Evolutionary conservation across 1,140 invertebrate genomes (phyloP).

Genomic region (Metopolophium dirhodum): DNA sequence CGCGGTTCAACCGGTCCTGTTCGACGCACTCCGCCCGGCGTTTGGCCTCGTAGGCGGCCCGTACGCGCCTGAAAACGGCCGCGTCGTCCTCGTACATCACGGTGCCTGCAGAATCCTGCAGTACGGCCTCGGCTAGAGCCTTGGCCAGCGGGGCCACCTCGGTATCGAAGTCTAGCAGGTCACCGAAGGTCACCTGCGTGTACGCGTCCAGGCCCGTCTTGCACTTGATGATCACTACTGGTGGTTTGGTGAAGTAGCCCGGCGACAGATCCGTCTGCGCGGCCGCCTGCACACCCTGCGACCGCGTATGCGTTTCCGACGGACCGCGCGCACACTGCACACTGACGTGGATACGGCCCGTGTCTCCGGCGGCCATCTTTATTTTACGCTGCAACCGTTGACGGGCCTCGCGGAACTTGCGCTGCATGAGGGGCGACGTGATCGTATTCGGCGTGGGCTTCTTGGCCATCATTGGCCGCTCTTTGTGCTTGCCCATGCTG

Average conservation of each 20-base stretch:
- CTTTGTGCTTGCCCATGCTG: too few relatives aligned
- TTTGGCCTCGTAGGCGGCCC: neutral
- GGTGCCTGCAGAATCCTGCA: neutral
- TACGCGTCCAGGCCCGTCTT: conserved; percentile 2
- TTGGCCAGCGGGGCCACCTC: neutral
- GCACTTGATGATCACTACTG: neutral
- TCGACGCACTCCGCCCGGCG: neutral
- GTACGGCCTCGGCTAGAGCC: neutral
- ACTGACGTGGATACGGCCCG: neutral
- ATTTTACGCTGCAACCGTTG: neutral
- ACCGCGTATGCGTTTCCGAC: too few relatives aligned
- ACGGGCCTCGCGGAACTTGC: neutral
- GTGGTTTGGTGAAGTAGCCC: neutral
- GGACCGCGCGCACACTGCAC: neutral
- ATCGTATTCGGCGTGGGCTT: neutral
- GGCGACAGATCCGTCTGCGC: neutral
- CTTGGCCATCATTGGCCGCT: neutral
- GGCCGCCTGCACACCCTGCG: neutral
- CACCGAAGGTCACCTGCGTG: neutral
- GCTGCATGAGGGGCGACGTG: neutral
- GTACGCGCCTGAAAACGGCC: neutral
- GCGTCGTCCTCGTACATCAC: conserved; percentile 22
- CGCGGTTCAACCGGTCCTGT: neutral
- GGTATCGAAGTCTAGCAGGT: neutral
- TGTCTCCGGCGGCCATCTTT: neutral